Percentiles rank a stretch among this genome's conserved stretches.
phyloP scores from a whole-genome alignment of 2,113 vertebrate species.

The Saccopteryx leptura region DNA sequence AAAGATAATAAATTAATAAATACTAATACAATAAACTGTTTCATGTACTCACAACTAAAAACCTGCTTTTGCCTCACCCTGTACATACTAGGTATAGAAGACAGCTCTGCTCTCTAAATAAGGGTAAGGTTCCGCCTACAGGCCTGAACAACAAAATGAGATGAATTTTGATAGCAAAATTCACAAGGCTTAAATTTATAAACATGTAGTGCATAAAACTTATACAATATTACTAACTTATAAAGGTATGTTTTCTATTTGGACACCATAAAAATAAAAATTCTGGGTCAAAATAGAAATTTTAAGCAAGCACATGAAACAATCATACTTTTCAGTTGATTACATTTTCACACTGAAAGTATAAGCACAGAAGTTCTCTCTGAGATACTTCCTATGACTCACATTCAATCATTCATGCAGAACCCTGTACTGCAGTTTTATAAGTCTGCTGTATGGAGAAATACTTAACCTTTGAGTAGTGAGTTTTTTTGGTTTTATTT shows the following conservation, averaged over 20 bases:
- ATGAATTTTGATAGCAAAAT: constrained; percentile 19
- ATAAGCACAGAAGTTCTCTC: constrained; percentile 2
- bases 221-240: not conserved
- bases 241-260: not conserved
- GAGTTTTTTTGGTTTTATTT: too few relatives aligned
- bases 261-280: not conserved
- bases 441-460: not conserved
- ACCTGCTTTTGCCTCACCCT: not conserved
- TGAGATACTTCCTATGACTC: not conserved
- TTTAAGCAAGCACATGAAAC: constrained; percentile 47
- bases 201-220: not conserved
- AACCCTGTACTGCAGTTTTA: not conserved
- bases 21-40: not conserved
- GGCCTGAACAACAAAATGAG: not conserved
- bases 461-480: too few relatives aligned
- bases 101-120: constrained; percentile 25
- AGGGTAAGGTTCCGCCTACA: not conserved
- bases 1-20: not conserved
- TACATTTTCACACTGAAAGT: constrained; percentile 45
- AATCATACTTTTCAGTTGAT: not conserved
- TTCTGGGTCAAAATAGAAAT: constrained; percentile 48
- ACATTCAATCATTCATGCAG: not conserved
- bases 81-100: not conserved
- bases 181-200: constrained; percentile 31
- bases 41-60: not conserved